Evolutionary conservation across 2,113 vertebrate species (phyloP).

Genomic region (Lichenostomus cassidix): DNA sequence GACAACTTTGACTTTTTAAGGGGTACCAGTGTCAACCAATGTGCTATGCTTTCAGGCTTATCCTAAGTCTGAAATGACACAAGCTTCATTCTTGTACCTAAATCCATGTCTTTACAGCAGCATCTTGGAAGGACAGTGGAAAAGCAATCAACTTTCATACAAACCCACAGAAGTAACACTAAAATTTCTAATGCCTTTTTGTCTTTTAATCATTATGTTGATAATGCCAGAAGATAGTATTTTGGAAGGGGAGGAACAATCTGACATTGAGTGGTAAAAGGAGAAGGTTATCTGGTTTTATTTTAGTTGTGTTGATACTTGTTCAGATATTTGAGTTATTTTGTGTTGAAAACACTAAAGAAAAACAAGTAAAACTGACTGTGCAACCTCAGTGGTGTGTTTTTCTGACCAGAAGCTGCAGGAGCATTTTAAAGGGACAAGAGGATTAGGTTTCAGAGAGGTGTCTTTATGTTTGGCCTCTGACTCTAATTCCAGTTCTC

Average conservation of each 20-base stretch:
- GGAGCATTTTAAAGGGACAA: slow-evolving; percentile 34
- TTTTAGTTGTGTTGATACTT: neutral
- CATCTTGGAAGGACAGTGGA: neutral
- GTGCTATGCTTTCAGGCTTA: neutral
- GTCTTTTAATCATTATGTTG: neutral
- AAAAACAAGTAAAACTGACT: neutral
- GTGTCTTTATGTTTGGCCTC: slow-evolving; percentile 34
- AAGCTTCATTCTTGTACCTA: neutral
- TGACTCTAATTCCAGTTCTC: slow-evolving; percentile 41
- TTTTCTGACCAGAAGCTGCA: slow-evolving; percentile 12
- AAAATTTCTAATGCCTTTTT: neutral
- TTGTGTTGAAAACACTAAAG: neutral
- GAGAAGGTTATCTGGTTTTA: neutral
- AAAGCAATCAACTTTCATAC: neutral
- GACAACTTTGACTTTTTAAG: neutral
- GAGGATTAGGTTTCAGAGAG: slow-evolving; percentile 46
- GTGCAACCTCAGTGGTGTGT: neutral
- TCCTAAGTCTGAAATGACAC: neutral
- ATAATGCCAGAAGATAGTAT: neutral
- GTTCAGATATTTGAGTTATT: slow-evolving; percentile 4
- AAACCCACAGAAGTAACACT: neutral
- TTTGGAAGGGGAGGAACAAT: neutral
- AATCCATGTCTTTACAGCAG: neutral
- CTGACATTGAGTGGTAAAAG: neutral
- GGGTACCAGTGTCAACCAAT: neutral